These are phyloP conservation scores for Amphiprion ocellaris DNA, from an alignment of 2,113 vertebrate genomes.

Conservation along the genomic window DNA sequence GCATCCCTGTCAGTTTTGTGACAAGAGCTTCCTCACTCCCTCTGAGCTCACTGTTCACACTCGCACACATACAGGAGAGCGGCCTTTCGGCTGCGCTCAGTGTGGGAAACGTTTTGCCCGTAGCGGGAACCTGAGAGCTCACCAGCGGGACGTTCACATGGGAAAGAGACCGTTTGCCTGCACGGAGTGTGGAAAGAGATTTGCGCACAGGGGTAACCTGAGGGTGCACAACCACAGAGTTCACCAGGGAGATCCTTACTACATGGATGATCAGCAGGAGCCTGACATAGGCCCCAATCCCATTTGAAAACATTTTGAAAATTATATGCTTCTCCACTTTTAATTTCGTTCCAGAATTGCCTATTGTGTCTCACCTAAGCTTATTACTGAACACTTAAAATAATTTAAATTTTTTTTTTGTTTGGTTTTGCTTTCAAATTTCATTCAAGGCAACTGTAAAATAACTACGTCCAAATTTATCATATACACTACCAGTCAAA, in stretches of 20 bases:
- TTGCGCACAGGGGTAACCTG: constrained; percentile 80
- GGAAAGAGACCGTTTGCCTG: constrained; percentile 81
- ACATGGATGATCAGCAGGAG: constrained; percentile 74
- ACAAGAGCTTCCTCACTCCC: constrained; percentile 82
- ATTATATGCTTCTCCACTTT: constrained; percentile 23
- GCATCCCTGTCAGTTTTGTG: constrained; percentile 80
- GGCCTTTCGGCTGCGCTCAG: constrained; percentile 78
- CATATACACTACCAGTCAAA: too few relatives aligned
- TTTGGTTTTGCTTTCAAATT: constrained; percentile 5
- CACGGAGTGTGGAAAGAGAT: constrained; percentile 79
- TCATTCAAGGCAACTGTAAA: background rate
- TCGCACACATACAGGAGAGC: constrained; percentile 81
- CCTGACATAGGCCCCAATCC: constrained; percentile 62
- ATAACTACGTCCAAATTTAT: background rate
- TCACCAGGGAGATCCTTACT: constrained; percentile 78
- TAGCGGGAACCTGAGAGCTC: constrained; percentile 80
- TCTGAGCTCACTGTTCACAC: constrained; percentile 81
- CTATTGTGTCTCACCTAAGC: too few relatives aligned
- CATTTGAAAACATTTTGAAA: constrained; percentile 29
- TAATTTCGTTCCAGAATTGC: constrained; percentile 6
- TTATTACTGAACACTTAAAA: constrained; percentile 11
- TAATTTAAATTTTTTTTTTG: background rate
- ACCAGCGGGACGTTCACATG: constrained; percentile 82
- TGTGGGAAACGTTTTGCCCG: constrained; percentile 81
- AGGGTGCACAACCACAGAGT: constrained; percentile 81